These are phyloP conservation scores for Zaprionus ghesquierei DNA, from an alignment of 1,140 invertebrate species.

Conservation along the genomic window DNA sequence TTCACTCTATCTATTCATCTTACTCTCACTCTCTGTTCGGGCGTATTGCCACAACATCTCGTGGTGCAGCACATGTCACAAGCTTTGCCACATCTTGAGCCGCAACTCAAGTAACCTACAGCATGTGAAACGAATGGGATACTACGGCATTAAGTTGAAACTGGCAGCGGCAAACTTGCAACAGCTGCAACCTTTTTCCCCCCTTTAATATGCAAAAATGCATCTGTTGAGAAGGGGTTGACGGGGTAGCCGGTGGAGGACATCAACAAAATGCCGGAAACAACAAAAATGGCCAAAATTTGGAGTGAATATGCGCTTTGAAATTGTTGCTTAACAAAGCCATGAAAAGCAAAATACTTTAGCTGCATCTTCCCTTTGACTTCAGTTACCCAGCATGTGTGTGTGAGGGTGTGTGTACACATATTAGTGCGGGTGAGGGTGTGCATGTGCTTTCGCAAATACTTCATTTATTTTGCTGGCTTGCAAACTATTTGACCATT, in stretches of 20 bases:
- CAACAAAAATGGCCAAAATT: slow-evolving; percentile 6
- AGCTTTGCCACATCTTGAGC: neutral
- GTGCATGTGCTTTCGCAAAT: neutral
- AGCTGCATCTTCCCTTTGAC: slow-evolving; percentile 24
- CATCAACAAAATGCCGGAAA: slow-evolving; percentile 7
- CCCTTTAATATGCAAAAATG: slow-evolving; percentile 11
- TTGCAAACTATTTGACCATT: neutral
- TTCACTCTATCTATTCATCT: too few relatives aligned
- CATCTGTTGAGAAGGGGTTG: slow-evolving; percentile 7
- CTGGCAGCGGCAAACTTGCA: neutral
- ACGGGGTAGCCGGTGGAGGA: neutral
- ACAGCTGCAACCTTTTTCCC: neutral
- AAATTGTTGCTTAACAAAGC: slow-evolving; percentile 29
- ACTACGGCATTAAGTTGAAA: slow-evolving; percentile 6
- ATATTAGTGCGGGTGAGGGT: neutral
- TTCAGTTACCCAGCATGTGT: neutral
- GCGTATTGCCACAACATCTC: neutral
- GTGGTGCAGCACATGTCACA: neutral
- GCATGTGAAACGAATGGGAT: neutral
- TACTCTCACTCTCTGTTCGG: neutral
- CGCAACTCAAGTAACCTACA: neutral
- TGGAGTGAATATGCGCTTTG: slow-evolving; percentile 35
- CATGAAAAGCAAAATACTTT: slow-evolving; percentile 22
- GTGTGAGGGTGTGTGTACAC: slow-evolving; percentile 18
- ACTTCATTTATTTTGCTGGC: neutral